Base-by-base conservation (phyloP, 2,888 invertebrate species). In the Crepidodera aurea region DNA sequence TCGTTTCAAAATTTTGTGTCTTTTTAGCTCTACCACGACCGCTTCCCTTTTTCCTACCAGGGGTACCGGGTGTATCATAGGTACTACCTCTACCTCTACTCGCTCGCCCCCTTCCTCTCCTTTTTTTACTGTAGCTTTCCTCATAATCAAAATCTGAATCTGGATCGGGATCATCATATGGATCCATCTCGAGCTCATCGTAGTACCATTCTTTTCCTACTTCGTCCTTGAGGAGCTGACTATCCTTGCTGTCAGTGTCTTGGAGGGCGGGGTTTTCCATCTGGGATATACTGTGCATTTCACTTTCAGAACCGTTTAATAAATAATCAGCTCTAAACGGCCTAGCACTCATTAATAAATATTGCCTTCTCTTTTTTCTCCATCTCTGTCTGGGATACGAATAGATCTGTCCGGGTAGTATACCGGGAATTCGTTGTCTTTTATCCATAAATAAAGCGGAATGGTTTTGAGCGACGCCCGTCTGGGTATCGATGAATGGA, bases 401-500 rank as follows among this genome's bases (percentile, higher is more conserved):
- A 44, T 73, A 73, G 50, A 73, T 73, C 37, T 73, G 72, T 8
- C 96, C 96, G 71, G 92, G 92, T 69, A 86, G 86, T 61, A 92
- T 85, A 55, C 96, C 96, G 3, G 96, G 96, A 86, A 96, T 90
- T 71, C 97, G 87, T 80, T 96, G 94, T 76, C 93, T 88, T 77
- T 91, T 87, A 60, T 90, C 90, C 91, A 96, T 94, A 75, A 95
- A 93, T 71, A 94, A 85, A 72, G 91, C 90, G 76, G 94, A 95
- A 81, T 96, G 96, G 75, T 93, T 96, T 81, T 98, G 98, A 50
- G 97, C 97, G 59, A 98, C 95, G 67, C 94, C 96, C 69, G 96
- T 97, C 82, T 97, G 96, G 13, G 95, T 94, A 82, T 98, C 98
- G 73, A 98, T 87, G 79, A 97, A 98, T 19, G 98, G 98, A 86